These are phyloP conservation scores for Psittacula derbiana DNA, from an alignment of 2,797 vertebrate species.

Conservation along the genomic window DNA sequence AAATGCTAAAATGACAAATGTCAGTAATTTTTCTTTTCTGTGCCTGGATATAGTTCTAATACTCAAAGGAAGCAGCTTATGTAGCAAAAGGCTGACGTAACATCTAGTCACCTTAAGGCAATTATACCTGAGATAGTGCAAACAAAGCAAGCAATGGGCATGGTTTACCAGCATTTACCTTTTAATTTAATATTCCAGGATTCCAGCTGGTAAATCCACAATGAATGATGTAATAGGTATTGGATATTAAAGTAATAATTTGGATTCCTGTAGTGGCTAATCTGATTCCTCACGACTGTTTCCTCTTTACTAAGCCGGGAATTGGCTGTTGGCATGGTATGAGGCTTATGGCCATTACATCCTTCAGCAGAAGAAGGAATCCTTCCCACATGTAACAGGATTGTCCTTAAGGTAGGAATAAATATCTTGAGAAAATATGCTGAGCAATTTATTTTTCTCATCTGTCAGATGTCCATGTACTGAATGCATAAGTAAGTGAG, in stretches of 20 bases:
- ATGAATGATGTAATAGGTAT: background rate
- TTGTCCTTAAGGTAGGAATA: background rate
- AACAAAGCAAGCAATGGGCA: slow-evolving; percentile 11
- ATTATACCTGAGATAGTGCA: background rate
- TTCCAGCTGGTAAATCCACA: background rate
- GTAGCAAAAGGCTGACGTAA: slow-evolving; percentile 19
- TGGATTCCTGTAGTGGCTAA: background rate
- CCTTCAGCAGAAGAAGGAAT: background rate
- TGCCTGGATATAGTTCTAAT: background rate
- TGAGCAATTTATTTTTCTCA: background rate
- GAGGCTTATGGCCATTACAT: background rate
- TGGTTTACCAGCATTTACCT: slow-evolving; percentile 22
- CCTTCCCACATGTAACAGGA: background rate
- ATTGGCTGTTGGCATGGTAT: background rate
- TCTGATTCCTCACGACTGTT: background rate
- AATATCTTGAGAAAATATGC: background rate
- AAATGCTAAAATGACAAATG: slow-evolving; percentile 66
- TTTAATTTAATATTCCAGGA: background rate
- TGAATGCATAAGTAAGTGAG: background rate
- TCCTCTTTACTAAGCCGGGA: background rate
- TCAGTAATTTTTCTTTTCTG: slow-evolving; percentile 37
- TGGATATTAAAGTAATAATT: background rate
- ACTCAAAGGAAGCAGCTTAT: slow-evolving; percentile 17
- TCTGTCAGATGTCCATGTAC: background rate
- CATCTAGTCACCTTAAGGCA: slow-evolving; percentile 48